Conservation (phyloP, 2,888 invertebrate genomes). For the Eupithecia subfuscata region DNA sequence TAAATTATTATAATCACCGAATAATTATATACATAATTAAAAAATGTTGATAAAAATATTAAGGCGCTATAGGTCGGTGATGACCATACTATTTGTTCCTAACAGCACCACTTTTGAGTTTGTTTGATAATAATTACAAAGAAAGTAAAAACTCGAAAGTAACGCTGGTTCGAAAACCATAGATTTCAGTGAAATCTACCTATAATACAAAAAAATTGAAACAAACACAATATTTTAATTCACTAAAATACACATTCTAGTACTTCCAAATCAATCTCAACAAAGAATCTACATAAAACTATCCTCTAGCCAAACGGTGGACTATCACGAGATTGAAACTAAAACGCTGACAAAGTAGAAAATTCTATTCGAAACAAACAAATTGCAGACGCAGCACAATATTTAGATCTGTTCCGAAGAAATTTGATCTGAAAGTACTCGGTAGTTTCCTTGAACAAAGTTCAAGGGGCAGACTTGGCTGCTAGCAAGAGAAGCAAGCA, state of each 20-base stretch:
- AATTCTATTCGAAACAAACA: constrained; percentile 22
- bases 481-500: constrained; percentile 11
- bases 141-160: not conserved
- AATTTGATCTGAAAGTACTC: constrained; percentile 29
- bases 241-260: not conserved
- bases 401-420: constrained; percentile 23
- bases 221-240: not conserved
- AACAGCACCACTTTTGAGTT: not conserved
- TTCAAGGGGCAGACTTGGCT: constrained; percentile 22
- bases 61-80: no score
- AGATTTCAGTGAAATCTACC: not conserved
- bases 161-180: not conserved
- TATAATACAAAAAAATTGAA: not conserved
- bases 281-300: constrained; percentile 4
- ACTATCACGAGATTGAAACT: constrained; percentile 14
- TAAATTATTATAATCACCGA: not conserved
- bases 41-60: no score
- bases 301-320: not conserved
- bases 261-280: not conserved
- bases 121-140: not conserved
- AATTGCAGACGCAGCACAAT: constrained; percentile 16
- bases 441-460: constrained; percentile 29
- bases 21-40: no score
- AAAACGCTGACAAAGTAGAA: constrained; percentile 19
- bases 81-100: no score